Conservation (phyloP, 2,113 vertebrate genomes). For the Poeciliopsis occidentalis region DNA sequence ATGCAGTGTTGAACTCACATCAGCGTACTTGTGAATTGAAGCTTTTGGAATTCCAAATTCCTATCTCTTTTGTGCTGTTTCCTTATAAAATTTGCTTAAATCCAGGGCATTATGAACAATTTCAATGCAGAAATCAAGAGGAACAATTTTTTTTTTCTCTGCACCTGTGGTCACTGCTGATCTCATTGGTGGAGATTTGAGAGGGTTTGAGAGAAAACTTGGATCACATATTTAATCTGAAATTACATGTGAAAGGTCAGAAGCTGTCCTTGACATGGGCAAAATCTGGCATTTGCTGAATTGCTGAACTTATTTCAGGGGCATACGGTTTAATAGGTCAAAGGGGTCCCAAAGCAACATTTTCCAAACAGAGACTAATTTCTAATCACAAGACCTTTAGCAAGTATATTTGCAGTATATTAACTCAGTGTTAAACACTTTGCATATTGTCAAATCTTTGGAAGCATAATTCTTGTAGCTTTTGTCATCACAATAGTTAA, state of each 20-base stretch:
- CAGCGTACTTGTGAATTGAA: slow-evolving; percentile 34
- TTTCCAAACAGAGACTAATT: slow-evolving; percentile 17
- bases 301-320: slow-evolving; percentile 45
- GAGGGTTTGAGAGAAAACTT: slow-evolving; percentile 23
- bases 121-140: slow-evolving; percentile 20
- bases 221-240: slow-evolving; percentile 33
- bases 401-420: slow-evolving; percentile 16
- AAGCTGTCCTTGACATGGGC: slow-evolving; percentile 22
- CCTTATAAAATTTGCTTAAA: slow-evolving; percentile 35
- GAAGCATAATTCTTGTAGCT: slow-evolving; percentile 8
- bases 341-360: slow-evolving; percentile 53
- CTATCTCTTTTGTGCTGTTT: slow-evolving; percentile 55
- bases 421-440: slow-evolving; percentile 1
- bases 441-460: background rate
- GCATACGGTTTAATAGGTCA: slow-evolving; percentile 35
- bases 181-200: slow-evolving; percentile 27
- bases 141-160: slow-evolving; percentile 17
- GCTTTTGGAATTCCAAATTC: slow-evolving; percentile 53
- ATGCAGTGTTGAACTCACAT: slow-evolving; percentile 49
- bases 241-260: slow-evolving; percentile 52
- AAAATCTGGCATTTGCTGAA: slow-evolving; percentile 59
- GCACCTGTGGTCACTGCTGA: slow-evolving; percentile 16
- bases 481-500: slow-evolving; percentile 26
- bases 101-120: slow-evolving; percentile 56
- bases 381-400: slow-evolving; percentile 5